phyloP scores from a whole-genome alignment of 2,888 invertebrate species.

The Synanthedon formicaeformis region DNA sequence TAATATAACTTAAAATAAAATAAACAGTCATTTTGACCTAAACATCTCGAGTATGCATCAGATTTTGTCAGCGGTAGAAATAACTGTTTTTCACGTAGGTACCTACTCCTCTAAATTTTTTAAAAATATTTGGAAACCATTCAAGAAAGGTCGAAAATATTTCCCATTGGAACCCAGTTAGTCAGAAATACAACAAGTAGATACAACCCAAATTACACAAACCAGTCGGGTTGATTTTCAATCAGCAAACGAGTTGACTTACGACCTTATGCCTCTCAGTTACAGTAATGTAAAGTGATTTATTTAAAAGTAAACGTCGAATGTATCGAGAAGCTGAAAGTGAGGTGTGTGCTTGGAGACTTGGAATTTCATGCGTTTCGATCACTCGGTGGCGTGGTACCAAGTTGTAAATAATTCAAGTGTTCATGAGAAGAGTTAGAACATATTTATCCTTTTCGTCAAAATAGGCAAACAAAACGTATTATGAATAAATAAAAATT shows the following conservation, averaged over 20 bases:
- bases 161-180: too few species aligned
- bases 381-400: conserved; percentile 71
- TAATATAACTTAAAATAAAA: too few species aligned
- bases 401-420: conserved; percentile 27
- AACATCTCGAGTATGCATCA: too few species aligned
- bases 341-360: conserved; percentile 68
- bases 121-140: background rate
- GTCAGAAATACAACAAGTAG: too few species aligned
- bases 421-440: conserved; percentile 36
- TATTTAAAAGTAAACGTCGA: conserved; percentile 31
- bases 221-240: too few species aligned
- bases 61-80: too few species aligned
- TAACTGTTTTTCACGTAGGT: too few species aligned
- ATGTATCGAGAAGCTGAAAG: conserved; percentile 68
- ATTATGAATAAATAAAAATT: background rate
- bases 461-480: background rate
- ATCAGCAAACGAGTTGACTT: conserved; percentile 16
- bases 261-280: conserved; percentile 65
- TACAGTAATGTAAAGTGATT: conserved; percentile 55
- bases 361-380: conserved; percentile 64
- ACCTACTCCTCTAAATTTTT: too few species aligned
- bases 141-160: conserved; percentile 5
- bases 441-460: background rate
- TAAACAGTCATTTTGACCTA: too few species aligned
- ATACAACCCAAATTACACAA: too few species aligned